Base-by-base conservation (phyloP, 2,113 vertebrate genomes). In the Psammodynastes pulverulentus region DNA sequence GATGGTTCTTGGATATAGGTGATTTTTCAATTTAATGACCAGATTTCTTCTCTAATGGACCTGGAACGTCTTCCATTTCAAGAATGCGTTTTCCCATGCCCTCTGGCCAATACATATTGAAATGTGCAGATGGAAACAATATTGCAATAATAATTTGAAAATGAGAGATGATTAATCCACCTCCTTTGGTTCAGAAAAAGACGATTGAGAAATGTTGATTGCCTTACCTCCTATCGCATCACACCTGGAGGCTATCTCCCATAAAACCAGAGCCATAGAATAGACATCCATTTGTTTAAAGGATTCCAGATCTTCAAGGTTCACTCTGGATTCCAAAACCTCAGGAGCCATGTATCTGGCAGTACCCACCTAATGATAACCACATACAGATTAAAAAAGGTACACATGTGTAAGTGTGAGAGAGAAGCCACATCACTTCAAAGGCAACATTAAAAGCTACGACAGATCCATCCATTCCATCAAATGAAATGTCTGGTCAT, bases 241-340 rank as follows among this genome's bases (percentile, higher is more conserved):
- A 94, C 98, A 99, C 94, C 98, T 97, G 67, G 98, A 99, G 6
- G 97, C 97, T 98, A 99, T 98, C 95, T 99, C 98, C 98, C 98
- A 99, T 67, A 98, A 95, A 87, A 99, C 98, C 0, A 99, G 97
- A 84, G 98, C 97, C 98, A 98, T 98, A 93, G 98, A 99, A 94
- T 99, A 99, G 52, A 99, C 98, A 2, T 99, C 98, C 98, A 99
- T 98, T 96, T 99, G 98, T 95, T 99, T 99, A 93, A 99, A 99
- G 54, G 98, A 98, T 95, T 99, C 98, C 43, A 98, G 97, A 94
- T 99, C 98, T 95, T 99, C 98, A 90, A 99, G 98, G 95, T 99
- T 99, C 89, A 99, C 98, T 92, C 98, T 96, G 89, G 98, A 99
- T 96, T 99, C 98, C n/a, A 99, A 97, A 12, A 99, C 98, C 93